These are phyloP conservation scores for Tholera decimalis DNA, from an alignment of 2,888 invertebrate species.

Conservation along the genomic window DNA sequence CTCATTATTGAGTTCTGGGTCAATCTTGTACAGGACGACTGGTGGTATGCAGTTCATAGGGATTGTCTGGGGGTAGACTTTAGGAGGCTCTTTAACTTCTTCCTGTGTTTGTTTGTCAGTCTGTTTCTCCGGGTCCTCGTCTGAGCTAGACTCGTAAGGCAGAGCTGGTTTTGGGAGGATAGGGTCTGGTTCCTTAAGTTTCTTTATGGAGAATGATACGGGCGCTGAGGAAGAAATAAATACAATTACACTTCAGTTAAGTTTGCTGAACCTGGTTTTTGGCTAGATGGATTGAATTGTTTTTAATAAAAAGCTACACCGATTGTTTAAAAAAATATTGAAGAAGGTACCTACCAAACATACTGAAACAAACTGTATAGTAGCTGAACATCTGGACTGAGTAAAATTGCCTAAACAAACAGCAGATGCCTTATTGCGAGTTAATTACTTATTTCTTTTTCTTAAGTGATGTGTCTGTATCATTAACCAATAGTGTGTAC, in stretches of 20 bases:
- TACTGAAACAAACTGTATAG: too few relatives aligned
- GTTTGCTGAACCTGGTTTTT: neutral
- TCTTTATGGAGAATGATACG: slow-evolving; percentile 96
- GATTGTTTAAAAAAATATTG: too few relatives aligned
- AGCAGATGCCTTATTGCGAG: too few relatives aligned
- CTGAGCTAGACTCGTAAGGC: slow-evolving; percentile 95
- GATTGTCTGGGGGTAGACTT: slow-evolving; percentile 62
- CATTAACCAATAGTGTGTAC: too few relatives aligned
- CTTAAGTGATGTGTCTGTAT: too few relatives aligned
- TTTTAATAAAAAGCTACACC: neutral
- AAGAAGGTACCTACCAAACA: too few relatives aligned
- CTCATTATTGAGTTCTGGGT: slow-evolving; percentile 73
- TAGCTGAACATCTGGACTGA: too few relatives aligned
- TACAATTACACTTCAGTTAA: neutral
- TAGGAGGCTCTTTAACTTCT: slow-evolving; percentile 62
- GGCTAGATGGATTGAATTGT: neutral
- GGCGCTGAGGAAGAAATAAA: slow-evolving; percentile 89
- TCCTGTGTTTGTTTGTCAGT: slow-evolving; percentile 66
- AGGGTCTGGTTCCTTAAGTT: slow-evolving; percentile 94
- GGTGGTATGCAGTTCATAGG: slow-evolving; percentile 74
- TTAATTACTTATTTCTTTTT: too few relatives aligned
- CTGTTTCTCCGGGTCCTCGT: slow-evolving; percentile 89
- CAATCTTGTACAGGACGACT: slow-evolving; percentile 82
- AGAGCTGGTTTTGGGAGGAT: slow-evolving; percentile 94
- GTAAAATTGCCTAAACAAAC: too few relatives aligned